Evolutionary conservation across 2,888 invertebrate species (phyloP).

Genomic region (Cheilosia pagana): DNA sequence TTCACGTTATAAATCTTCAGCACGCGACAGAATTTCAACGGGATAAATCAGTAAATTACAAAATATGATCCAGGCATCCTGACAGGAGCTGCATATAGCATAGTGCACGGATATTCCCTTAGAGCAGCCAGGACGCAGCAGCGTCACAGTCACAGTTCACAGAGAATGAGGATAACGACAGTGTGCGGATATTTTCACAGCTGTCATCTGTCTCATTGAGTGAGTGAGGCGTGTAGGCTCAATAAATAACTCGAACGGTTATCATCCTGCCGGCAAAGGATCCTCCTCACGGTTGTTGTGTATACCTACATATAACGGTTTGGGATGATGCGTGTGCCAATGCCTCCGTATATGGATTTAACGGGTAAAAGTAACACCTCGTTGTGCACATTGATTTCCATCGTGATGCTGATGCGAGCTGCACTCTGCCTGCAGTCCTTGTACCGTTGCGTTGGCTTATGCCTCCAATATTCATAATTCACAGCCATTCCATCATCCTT

Average conservation of each 20-base stretch:
- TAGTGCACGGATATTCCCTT: slow-evolving; percentile 19
- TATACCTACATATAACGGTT: not conserved
- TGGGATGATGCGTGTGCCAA: not conserved
- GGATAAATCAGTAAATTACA: slow-evolving; percentile 71
- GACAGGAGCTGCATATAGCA: slow-evolving; percentile 47
- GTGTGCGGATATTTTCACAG: slow-evolving; percentile 70
- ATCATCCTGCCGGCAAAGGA: slow-evolving; percentile 41
- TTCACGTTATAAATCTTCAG: slow-evolving; percentile 66
- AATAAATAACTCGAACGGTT: slow-evolving; percentile 69
- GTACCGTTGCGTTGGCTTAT: slow-evolving; percentile 18
- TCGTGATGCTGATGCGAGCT: slow-evolving; percentile 40
- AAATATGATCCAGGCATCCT: slow-evolving; percentile 72
- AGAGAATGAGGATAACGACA: slow-evolving; percentile 46
- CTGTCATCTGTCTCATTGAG: slow-evolving; percentile 71
- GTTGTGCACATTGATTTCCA: slow-evolving; percentile 64
- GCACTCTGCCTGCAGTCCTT: slow-evolving; percentile 31
- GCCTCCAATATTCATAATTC: slow-evolving; percentile 65
- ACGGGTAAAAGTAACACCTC: slow-evolving; percentile 61
- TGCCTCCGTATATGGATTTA: slow-evolving; percentile 36
- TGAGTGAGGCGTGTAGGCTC: slow-evolving; percentile 65
- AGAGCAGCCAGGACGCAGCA: slow-evolving; percentile 6
- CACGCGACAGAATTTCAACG: slow-evolving; percentile 68
- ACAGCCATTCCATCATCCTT: slow-evolving; percentile 36
- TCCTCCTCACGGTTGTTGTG: slow-evolving; percentile 5
- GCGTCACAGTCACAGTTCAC: slow-evolving; percentile 30